Conservation (phyloP, 2,113 vertebrate species). For the Daboia siamensis region DNA sequence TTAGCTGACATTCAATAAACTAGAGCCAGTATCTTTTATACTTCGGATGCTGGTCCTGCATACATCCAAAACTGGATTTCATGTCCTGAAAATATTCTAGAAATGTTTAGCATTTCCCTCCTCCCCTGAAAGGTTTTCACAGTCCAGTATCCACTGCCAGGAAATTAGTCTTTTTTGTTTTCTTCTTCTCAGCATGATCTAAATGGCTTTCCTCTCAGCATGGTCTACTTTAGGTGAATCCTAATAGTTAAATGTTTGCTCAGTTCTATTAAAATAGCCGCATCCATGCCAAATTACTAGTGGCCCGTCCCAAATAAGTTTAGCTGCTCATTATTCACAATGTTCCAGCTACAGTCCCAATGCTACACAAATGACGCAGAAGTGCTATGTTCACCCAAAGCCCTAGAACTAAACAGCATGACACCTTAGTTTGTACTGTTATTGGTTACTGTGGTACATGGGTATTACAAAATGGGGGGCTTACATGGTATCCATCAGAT, state of each 20-base stretch:
- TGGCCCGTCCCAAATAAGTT: conserved; percentile 17
- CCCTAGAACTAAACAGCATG: conserved; percentile 27
- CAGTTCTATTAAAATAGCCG: background rate
- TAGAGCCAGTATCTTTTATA: conserved; percentile 27
- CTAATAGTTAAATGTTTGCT: conserved; percentile 35
- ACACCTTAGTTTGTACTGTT: conserved; percentile 8
- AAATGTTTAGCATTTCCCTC: background rate
- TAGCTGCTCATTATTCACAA: background rate
- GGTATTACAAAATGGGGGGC: conserved; percentile 22
- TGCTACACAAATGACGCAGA: background rate
- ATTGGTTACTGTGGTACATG: conserved; percentile 17
- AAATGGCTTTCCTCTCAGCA: conserved; percentile 22
- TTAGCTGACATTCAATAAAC: background rate
- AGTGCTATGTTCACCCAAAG: conserved; percentile 14
- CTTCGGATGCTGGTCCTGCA: background rate
- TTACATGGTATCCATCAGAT: conserved; percentile 12
- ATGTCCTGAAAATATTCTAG: conserved; percentile 41
- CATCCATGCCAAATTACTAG: background rate
- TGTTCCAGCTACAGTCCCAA: conserved; percentile 1
- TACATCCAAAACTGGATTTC: conserved; percentile 41
- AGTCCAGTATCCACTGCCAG: background rate
- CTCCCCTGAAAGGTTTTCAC: background rate
- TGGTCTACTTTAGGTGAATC: conserved; percentile 33
- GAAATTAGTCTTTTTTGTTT: conserved; percentile 11
- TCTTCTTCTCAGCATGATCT: conserved; percentile 19